Evolutionary conservation across 2,888 invertebrate genomes (phyloP).

Genomic region (Alviniconcha strummeri): DNA sequence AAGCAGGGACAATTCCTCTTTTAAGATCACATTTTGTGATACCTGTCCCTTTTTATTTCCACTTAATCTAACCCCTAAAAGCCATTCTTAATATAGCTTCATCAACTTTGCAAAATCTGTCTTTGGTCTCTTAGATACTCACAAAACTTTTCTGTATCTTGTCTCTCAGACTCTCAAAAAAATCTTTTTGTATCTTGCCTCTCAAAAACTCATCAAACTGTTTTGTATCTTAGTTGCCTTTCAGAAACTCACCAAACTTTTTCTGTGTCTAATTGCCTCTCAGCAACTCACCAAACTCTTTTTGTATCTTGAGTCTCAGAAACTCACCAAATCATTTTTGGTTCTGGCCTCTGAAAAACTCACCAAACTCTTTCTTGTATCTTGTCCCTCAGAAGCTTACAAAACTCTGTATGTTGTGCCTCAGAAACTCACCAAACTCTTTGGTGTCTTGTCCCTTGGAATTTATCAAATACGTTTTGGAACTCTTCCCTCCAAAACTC

Average conservation of each 20-base stretch:
- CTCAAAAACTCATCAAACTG: conserved; percentile 72
- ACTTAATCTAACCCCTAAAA: no score
- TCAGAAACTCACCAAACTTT: conserved; percentile 74
- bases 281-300: conserved; percentile 73
- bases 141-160: conserved; percentile 86
- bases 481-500: conserved; percentile 11
- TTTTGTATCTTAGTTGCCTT: conserved; percentile 90
- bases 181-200: no score
- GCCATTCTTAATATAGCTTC: no score
- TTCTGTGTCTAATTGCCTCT: conserved; percentile 73
- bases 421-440: conserved; percentile 73
- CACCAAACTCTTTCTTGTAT: conserved; percentile 81
- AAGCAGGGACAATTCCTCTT: no score
- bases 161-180: conserved; percentile 82
- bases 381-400: conserved; percentile 93
- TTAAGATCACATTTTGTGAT: no score
- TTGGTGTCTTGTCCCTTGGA: conserved; percentile 93
- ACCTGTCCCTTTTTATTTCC: no score
- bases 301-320: conserved; percentile 92
- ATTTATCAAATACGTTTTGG: conserved; percentile 78
- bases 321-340: conserved; percentile 82
- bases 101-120: conserved; percentile 74
- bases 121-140: conserved; percentile 78
- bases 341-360: not conserved
- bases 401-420: no score